Evolutionary conservation across 2,113 vertebrate species (phyloP), one percentile per base, ranked within the genome.

Genomic region (Saccopteryx leptura): DNA sequence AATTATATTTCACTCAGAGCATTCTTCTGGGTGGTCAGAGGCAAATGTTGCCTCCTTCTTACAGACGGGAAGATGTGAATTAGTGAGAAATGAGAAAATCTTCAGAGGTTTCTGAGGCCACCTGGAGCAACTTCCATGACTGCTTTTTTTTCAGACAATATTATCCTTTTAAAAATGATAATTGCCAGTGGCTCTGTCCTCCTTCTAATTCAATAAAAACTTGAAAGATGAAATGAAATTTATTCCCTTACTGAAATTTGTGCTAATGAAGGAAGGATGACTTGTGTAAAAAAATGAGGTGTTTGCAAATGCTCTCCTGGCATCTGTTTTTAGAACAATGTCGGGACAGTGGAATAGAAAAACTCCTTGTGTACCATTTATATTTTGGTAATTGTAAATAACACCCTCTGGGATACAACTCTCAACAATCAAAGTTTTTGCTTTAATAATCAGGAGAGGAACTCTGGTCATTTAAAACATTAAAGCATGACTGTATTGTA

Each of bases 21-120:
- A 58, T 82, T 90, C 79, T 92, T 95, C 61, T 21, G 58, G 31
- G 18, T 88, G 74, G 19, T 65, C 61, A 69, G 72, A 95, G 50
- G 75, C 79, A 69, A 83, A 82, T 3, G 28, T 26, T 74, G 21
- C 24, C 23, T 93, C 17, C 61, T 58, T 28, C 85, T 76, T 65
- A 33, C 39, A 76, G 26, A 85, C 58, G 50, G 61, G 60, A 63
- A 92, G 81, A 68, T 2, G 26, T 0, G 33, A 86, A 31, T 87
- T 90, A 71, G 50, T 69, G 31, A 90, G 61, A 79, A 90, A 18
- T 48, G 71, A 81, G 61, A 48, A 92, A 46, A 28, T 48, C 23
- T 95, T 39, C 82, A 7, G 18, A 50, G 31, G 52, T 74, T 78
- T 83, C 63, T n/a, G 72, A 75, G 80, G 28, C 52, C 7, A 46